A percentile compares a stretch with the other conserved stretches of the same genome.
phyloP scores from a whole-genome alignment of 2,797 vertebrate species.

The Menidia menidia region DNA sequence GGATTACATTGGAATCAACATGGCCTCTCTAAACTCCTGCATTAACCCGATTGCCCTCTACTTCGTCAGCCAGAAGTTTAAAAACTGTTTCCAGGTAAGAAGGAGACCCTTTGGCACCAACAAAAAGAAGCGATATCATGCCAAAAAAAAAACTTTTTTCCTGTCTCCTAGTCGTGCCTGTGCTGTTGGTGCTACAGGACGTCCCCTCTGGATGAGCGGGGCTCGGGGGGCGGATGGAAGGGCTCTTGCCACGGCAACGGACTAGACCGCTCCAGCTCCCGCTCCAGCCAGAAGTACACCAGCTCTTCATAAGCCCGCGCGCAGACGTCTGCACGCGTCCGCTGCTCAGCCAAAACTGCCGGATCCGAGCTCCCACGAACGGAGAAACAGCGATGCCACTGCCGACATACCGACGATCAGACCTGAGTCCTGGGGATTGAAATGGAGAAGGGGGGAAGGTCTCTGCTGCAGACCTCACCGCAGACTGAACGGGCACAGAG shows the following conservation, averaged over 20 bases:
- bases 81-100: slow-evolving; percentile 92
- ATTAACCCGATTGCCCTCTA: slow-evolving; percentile 93
- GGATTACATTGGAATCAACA: slow-evolving; percentile 94
- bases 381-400: slow-evolving; percentile 33
- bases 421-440: slow-evolving; percentile 10
- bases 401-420: slow-evolving; percentile 17
- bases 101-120: background rate
- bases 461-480: slow-evolving; percentile 7
- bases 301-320: slow-evolving; percentile 83
- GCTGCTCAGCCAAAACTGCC: slow-evolving; percentile 11
- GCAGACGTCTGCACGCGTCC: background rate
- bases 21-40: slow-evolving; percentile 93
- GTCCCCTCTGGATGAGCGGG: slow-evolving; percentile 83
- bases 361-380: slow-evolving; percentile 10
- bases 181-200: slow-evolving; percentile 68
- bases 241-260: slow-evolving; percentile 86
- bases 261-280: slow-evolving; percentile 89
- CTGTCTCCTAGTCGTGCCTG: slow-evolving; percentile 83
- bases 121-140: background rate
- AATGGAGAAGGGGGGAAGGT: slow-evolving; percentile 5
- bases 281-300: slow-evolving; percentile 88
- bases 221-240: slow-evolving; percentile 87
- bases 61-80: slow-evolving; percentile 92
- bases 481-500: slow-evolving; percentile 24
- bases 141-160: background rate